Percentiles rank a stretch among this genome's conserved stretches.
phyloP scores from a whole-genome alignment of 2,797 vertebrate genomes.

The Oreonectes daqikongensis region DNA sequence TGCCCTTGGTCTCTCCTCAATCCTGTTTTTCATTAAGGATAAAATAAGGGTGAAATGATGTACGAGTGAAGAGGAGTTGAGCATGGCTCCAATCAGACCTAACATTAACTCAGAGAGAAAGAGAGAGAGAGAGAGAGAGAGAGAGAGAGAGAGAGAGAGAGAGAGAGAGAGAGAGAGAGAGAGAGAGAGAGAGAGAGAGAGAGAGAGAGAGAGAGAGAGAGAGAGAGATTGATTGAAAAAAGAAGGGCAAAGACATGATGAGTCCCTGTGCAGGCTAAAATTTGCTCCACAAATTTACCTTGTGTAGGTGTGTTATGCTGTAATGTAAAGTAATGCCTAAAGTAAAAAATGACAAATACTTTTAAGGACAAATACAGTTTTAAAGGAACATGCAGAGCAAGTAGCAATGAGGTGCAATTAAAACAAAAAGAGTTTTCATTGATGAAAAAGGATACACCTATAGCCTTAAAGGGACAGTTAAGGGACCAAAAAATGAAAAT shows the following conservation, averaged over 20 bases:
- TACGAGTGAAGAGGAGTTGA: conserved; percentile 45
- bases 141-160: background rate
- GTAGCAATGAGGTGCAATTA: too few species aligned
- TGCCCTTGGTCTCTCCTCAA: conserved; percentile 11
- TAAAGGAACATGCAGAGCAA: too few species aligned
- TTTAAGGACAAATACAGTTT: too few species aligned
- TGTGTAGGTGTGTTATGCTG: background rate
- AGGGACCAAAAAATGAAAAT: too few species aligned
- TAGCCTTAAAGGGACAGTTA: too few species aligned
- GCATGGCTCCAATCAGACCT: conserved; percentile 44
- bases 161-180: background rate
- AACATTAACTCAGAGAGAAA: conserved; percentile 29
- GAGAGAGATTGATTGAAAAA: background rate
- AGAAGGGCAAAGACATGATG: background rate
- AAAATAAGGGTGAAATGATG: conserved; percentile 41
- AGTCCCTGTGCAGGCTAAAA: background rate
- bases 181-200: background rate
- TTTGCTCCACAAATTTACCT: background rate
- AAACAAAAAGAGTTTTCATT: too few species aligned
- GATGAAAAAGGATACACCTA: too few species aligned
- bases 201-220: background rate
- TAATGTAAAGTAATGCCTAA: too few species aligned
- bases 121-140: background rate
- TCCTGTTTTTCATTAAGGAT: conserved; percentile 29
- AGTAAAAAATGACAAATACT: too few species aligned